These are phyloP conservation scores for Chiridota heheva DNA, from an alignment of 35 echinoderm and acorn worm species.

Conservation along the genomic window DNA sequence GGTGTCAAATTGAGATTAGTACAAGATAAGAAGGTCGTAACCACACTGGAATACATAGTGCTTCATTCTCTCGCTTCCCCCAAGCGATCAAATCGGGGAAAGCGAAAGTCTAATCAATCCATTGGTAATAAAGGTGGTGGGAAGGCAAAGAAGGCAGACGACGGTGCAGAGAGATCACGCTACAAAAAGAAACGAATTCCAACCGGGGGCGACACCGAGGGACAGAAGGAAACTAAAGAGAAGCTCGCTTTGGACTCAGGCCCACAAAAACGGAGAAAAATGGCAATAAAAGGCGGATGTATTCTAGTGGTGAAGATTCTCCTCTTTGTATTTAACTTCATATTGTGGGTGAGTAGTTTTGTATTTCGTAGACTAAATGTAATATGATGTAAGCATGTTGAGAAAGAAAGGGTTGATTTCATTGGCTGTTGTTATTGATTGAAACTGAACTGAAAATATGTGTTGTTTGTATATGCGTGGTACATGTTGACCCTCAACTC, in stretches of 20 bases:
- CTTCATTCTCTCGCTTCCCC: conserved; percentile 49
- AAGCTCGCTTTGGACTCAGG: conserved; percentile 2
- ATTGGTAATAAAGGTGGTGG: too few species aligned
- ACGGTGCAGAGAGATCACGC: conserved; percentile 1
- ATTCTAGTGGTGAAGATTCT: conserved; percentile 64
- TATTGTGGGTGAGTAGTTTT: conserved; percentile 59
- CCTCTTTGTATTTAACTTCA: conserved; percentile 72
- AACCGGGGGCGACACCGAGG: background rate
- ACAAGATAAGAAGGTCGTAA: too few species aligned
- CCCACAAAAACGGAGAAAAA: conserved; percentile 48
- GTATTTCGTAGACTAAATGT: background rate
- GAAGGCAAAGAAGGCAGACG: conserved; percentile 33
- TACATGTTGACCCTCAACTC: too few species aligned
- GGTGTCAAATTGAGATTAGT: too few species aligned
- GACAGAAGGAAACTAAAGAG: background rate
- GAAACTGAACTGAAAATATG: too few species aligned
- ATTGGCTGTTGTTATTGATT: too few species aligned
- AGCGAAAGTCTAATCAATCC: conserved; percentile 27
- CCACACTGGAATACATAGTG: conserved; percentile 54
- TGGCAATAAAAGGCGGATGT: conserved; percentile 62
- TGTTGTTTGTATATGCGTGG: too few species aligned
- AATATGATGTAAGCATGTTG: background rate
- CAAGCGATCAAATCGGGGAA: conserved; percentile 48
- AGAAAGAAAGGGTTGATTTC: background rate
- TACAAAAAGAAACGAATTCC: conserved; percentile 15